Percentiles rank a stretch among this genome's conserved stretches.
These are phyloP conservation scores for Temnothorax curvispinosus DNA, from an alignment of 1,140 invertebrate genomes.

Conservation along the genomic window DNA sequence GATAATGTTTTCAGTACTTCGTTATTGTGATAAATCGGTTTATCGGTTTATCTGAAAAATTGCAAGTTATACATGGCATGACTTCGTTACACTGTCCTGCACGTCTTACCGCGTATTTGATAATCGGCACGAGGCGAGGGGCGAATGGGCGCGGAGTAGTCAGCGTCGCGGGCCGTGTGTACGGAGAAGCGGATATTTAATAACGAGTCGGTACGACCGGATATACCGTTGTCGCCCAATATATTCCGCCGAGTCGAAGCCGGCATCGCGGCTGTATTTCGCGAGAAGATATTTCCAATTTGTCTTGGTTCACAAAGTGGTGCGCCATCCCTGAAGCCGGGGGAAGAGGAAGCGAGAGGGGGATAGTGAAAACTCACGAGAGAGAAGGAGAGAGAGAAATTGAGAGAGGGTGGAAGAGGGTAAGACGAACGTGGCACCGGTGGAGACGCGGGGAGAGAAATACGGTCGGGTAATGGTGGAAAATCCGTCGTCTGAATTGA, in stretches of 20 bases:
- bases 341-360: constrained; percentile 42
- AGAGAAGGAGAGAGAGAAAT: constrained; percentile 57
- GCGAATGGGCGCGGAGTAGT: not conserved
- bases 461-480: constrained; percentile 80
- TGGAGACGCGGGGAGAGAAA: constrained; percentile 54
- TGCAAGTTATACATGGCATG: not conserved
- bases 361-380: constrained; percentile 49
- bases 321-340: constrained; percentile 72
- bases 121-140: constrained; percentile 29
- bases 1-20: not conserved
- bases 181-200: constrained; percentile 71
- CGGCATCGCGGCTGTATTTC: constrained; percentile 70
- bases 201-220: constrained; percentile 71
- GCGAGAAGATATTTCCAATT: constrained; percentile 84
- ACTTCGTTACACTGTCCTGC: not conserved
- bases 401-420: constrained; percentile 27
- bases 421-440: constrained; percentile 12
- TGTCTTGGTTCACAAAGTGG: constrained; percentile 83
- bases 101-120: constrained; percentile 57
- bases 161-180: not conserved
- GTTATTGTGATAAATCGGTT: not conserved
- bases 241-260: constrained; percentile 71
- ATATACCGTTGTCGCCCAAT: constrained; percentile 72
- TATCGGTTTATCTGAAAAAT: not conserved
- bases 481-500: constrained; percentile 84